Percentiles rank a stretch among this genome's conserved stretches.
Evolutionary conservation across 2,888 invertebrate genomes (phyloP).

Genomic region (Disparrhopalites patrizii): DNA sequence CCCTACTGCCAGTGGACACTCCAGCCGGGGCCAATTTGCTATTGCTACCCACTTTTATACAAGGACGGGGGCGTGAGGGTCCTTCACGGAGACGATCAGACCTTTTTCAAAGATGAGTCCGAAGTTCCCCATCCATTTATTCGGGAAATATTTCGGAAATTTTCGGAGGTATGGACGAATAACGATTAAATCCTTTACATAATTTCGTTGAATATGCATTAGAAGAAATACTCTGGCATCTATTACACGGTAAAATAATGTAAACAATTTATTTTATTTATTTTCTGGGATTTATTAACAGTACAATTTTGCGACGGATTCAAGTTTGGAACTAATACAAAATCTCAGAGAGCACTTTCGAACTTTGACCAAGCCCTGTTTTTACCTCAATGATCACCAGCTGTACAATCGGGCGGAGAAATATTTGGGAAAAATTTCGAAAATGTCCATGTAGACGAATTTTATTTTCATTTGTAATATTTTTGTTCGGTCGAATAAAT

Average conservation of each 20-base stretch:
- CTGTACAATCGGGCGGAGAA: background rate
- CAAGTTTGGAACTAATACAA: background rate
- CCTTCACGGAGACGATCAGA: background rate
- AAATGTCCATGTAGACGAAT: no score
- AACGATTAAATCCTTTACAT: no score
- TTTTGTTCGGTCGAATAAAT: no score
- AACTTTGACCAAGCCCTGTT: background rate
- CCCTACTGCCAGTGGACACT: background rate
- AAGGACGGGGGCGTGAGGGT: background rate
- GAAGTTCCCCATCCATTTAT: background rate
- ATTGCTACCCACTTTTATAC: background rate
- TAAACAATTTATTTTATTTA: no score
- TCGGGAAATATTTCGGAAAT: background rate
- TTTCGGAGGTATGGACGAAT: background rate
- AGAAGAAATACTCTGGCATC: no score
- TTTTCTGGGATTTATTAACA: no score
- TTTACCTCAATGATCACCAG: background rate
- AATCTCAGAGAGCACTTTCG: background rate
- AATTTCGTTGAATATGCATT: no score
- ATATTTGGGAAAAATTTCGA: background rate
- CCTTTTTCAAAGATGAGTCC: background rate
- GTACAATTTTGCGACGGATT: background rate
- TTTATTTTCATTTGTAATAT: no score
- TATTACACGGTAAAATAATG: no score
- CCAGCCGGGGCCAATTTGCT: background rate